These are phyloP conservation scores for Leptosomus discolor DNA, from an alignment of 2,113 vertebrate species.

Conservation along the genomic window DNA sequence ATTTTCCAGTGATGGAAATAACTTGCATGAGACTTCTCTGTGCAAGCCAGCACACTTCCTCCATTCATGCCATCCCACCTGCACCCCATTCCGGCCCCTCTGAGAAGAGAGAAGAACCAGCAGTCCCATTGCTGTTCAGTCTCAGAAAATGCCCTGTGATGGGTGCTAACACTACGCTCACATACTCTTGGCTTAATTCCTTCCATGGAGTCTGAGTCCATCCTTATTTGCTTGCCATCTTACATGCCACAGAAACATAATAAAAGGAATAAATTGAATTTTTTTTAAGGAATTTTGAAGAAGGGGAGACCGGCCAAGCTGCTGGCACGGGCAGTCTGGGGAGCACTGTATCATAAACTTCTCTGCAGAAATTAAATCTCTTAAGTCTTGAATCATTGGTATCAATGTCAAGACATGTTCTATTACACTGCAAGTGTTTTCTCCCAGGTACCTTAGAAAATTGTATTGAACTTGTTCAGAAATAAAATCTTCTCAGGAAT, in stretches of 20 bases:
- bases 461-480: background rate
- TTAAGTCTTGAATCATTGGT: background rate
- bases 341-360: background rate
- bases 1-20: background rate
- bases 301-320: background rate
- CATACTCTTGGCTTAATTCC: background rate
- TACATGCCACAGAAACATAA: background rate
- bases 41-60: background rate
- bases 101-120: background rate
- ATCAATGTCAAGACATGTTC: background rate
- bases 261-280: background rate
- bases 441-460: background rate
- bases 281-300: background rate
- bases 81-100: accelerated
- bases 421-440: background rate
- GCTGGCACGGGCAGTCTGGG: background rate
- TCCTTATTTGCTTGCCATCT: background rate
- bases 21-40: background rate
- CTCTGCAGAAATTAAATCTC: background rate
- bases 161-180: background rate
- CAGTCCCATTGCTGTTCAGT: background rate
- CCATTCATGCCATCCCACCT: background rate
- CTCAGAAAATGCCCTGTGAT: background rate
- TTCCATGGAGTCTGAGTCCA: background rate
- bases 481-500: background rate